Base-by-base conservation (phyloP, 2,797 vertebrate genomes). In the Vireo griseus region DNA sequence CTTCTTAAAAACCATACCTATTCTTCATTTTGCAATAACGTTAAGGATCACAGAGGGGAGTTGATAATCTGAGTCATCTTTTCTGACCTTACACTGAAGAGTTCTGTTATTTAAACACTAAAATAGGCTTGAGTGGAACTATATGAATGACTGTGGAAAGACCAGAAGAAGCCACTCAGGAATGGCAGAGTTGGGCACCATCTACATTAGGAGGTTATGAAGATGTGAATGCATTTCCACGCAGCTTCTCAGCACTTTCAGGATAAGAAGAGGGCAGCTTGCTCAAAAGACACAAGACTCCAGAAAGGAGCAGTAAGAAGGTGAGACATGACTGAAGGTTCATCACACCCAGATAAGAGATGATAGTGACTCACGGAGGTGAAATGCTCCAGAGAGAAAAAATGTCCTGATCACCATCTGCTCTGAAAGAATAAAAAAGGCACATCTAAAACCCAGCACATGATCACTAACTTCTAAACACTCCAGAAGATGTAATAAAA, bases 151-250 rank as follows among this genome's bases (percentile, higher is more conserved):
- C 19, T 39, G 9, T 65, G 63, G 47, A 42, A 87, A 68, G 37
- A 51, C 11, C 26, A 83, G 76, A 79, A 83, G 52, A n/a, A 72
- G 16, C 7, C 24, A 19, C 31, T 10, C 29, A 47, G 72, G 17
- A 55, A 37, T 22, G 31, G 10, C 25, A 48, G 20, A 28, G 13
- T 0, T 66, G 22, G 33, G 14, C 5, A 79, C 13, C 16, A 39
- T 11, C 29, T 54, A 0, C 35, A 6, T 42, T 15, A 33, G 10
- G 13, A 88, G 15, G 4, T 47, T 82, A 31, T 62, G 1, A 1
- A 52, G 28, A 62, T 66, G 10, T 47, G 16, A 24, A 5, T 3
- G 4, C 26, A 50, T 69, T 82, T 85, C 42, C 9, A 5, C 25
- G 29, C 35, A 82, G 67, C 5, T 35, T 57, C 37, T 68, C 29